Conservation (phyloP, 2,797 vertebrate genomes). For the Falco cherrug region DNA sequence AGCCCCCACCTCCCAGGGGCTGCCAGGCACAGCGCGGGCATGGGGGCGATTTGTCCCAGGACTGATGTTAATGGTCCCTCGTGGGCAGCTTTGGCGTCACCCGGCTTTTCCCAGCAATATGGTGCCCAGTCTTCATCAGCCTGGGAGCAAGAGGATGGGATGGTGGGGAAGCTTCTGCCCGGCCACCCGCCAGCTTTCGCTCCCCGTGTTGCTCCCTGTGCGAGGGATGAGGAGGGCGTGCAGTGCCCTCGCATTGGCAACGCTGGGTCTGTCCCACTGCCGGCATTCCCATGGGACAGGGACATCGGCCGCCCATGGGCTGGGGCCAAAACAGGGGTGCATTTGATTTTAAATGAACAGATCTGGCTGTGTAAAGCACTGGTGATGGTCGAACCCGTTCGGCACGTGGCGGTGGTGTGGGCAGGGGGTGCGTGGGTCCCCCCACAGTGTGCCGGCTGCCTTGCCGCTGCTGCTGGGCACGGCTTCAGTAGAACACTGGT, state of each 20-base stretch:
- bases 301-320: rapidly evolving
- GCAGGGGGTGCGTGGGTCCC: rapidly evolving
- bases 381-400: rapidly evolving
- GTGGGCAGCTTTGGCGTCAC: not conserved
- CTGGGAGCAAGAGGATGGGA: rapidly evolving
- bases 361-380: rapidly evolving
- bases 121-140: rapidly evolving
- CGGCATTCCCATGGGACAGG: rapidly evolving
- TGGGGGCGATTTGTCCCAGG: not conserved
- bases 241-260: rapidly evolving
- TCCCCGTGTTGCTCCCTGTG: rapidly evolving
- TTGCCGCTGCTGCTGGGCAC: not conserved
- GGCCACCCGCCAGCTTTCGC: rapidly evolving
- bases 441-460: rapidly evolving
- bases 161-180: not conserved
- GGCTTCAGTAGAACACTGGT: rapidly evolving
- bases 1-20: not conserved
- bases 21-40: rapidly evolving
- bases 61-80: rapidly evolving
- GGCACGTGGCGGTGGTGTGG: rapidly evolving
- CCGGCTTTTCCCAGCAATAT: not conserved
- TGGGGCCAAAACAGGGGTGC: rapidly evolving
- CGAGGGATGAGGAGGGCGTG: rapidly evolving
- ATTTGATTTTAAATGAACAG: rapidly evolving
- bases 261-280: rapidly evolving